These are phyloP conservation scores for Rhopalosiphum padi DNA, from an alignment of 1,140 invertebrate genomes.

Conservation along the genomic window DNA sequence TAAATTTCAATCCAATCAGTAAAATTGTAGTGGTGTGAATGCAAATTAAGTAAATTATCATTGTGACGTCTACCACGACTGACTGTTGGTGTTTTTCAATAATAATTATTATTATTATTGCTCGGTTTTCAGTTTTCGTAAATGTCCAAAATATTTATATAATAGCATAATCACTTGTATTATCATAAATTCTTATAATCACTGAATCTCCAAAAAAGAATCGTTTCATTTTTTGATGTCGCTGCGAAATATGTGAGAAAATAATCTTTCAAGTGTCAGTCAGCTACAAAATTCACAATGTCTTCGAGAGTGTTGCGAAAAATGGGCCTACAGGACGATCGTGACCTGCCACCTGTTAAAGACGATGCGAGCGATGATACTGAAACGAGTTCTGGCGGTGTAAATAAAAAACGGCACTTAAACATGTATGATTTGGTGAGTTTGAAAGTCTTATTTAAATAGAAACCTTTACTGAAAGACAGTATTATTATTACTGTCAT, in stretches of 20 bases:
- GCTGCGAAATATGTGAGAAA: not conserved
- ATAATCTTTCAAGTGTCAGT: not conserved
- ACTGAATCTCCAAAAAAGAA: not conserved
- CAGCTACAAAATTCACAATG: conserved; percentile 57
- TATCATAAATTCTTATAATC: not conserved
- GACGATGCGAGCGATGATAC: conserved; percentile 67
- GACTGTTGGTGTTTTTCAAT: not conserved
- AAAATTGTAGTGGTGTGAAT: not conserved
- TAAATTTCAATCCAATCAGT: not conserved
- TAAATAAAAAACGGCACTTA: conserved; percentile 66
- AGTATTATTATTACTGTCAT: not conserved
- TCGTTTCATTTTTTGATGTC: not conserved
- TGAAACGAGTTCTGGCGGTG: conserved; percentile 64
- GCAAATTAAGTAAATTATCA: not conserved
- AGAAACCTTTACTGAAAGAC: not conserved
- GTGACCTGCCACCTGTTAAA: conserved; percentile 60
- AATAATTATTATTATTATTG: not conserved
- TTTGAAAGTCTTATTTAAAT: conserved; percentile 31
- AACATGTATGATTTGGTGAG: conserved; percentile 73
- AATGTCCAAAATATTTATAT: not conserved
- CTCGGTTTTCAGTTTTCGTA: not conserved
- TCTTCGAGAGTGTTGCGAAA: conserved; percentile 62
- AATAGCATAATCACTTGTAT: not conserved
- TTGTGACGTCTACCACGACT: not conserved
- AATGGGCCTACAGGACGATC: conserved; percentile 61